phyloP scores from a whole-genome alignment of 2,797 vertebrate genomes.

The Hippocampus kuda region DNA sequence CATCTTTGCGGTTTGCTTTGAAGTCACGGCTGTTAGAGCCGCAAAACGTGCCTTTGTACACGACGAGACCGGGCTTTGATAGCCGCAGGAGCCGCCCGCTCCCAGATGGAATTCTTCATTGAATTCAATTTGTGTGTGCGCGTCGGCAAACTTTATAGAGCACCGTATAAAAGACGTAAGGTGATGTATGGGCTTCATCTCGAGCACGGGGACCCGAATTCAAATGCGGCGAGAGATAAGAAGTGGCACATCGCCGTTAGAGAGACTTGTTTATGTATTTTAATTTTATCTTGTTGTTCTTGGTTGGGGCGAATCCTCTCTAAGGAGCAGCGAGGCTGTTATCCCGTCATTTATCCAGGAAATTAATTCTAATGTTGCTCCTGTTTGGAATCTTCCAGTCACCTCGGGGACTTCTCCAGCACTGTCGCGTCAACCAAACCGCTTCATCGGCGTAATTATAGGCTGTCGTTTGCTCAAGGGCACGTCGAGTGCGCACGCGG shows the following conservation, averaged over 20 bases:
- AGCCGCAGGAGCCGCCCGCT: conserved; percentile 48
- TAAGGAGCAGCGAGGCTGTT: conserved; percentile 18
- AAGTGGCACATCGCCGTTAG: neutral
- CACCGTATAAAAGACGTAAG: conserved; percentile 28
- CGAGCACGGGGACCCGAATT: conserved; percentile 10
- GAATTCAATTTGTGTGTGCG: conserved; percentile 42
- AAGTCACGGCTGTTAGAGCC: neutral
- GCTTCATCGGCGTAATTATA: conserved; percentile 10
- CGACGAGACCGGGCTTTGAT: conserved; percentile 20
- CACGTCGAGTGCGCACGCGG: neutral
- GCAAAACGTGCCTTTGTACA: too few relatives aligned
- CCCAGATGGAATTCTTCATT: conserved; percentile 43
- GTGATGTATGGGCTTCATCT: conserved; percentile 31
- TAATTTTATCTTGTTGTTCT: conserved; percentile 4
- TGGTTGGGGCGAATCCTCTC: conserved; percentile 18
- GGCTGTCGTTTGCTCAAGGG: conserved; percentile 22
- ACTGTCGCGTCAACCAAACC: conserved; percentile 2
- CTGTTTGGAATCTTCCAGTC: conserved; percentile 14
- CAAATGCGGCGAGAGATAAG: neutral
- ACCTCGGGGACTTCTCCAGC: conserved; percentile 31
- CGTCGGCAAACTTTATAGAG: conserved; percentile 31
- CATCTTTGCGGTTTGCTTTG: neutral
- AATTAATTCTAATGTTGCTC: conserved; percentile 48
- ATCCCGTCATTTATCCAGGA: conserved; percentile 40
- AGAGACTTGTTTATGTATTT: conserved; percentile 5